A percentile compares a stretch with the other conserved stretches of the same genome.
These are phyloP conservation scores for Eurosta solidaginis DNA, from an alignment of 1,140 invertebrate genomes.

Conservation along the genomic window DNA sequence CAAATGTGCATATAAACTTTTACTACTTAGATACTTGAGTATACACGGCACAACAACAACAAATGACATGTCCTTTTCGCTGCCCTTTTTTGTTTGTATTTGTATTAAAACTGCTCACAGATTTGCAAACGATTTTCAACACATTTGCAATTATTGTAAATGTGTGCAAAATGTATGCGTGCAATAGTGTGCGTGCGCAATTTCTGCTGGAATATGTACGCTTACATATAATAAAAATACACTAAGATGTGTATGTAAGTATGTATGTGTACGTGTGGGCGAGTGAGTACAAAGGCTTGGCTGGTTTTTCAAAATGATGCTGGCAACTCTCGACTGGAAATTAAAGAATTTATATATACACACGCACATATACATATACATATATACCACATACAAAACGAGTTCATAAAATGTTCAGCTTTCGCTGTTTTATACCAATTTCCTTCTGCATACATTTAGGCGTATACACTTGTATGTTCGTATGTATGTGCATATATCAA, in stretches of 20 bases:
- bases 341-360: background rate
- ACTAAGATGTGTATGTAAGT: background rate
- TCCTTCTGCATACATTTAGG: constrained; percentile 2
- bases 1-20: background rate
- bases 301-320: background rate
- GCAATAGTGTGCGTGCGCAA: background rate
- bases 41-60: too few relatives aligned
- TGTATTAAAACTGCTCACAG: constrained; percentile 46
- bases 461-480: background rate
- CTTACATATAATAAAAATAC: background rate
- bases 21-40: too few relatives aligned
- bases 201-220: background rate
- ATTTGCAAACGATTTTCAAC: constrained; percentile 58
- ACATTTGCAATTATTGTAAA: constrained; percentile 58
- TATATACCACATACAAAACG: too few relatives aligned
- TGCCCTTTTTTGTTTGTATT: constrained; percentile 27
- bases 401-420: background rate
- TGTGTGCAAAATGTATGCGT: constrained; percentile 53
- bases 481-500: too few relatives aligned
- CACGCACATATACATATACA: background rate
- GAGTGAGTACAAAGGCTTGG: background rate
- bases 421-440: background rate
- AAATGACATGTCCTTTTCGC: background rate
- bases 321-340: background rate
- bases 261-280: background rate